These are phyloP conservation scores for Phortica variegata DNA, from an alignment of 1,140 invertebrate species.

Conservation along the genomic window DNA sequence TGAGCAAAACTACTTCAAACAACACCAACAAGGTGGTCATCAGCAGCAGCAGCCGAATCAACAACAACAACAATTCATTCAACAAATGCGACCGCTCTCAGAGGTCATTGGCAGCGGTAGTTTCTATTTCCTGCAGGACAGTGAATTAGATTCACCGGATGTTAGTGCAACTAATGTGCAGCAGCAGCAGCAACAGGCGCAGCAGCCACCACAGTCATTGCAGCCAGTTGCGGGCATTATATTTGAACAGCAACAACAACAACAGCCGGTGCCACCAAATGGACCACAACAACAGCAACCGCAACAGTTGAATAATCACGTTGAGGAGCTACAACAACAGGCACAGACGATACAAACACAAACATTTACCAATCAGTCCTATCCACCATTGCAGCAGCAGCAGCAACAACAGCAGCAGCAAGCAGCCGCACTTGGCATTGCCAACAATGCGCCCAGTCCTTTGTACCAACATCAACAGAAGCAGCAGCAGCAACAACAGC, in stretches of 20 bases:
- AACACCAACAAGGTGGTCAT: constrained; percentile 57
- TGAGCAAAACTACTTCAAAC: constrained; percentile 63
- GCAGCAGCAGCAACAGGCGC: constrained; percentile 42
- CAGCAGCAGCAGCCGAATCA: constrained; percentile 25
- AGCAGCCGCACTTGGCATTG: background rate
- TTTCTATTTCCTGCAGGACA: constrained; percentile 76
- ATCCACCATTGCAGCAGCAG: constrained; percentile 58
- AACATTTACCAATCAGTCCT: constrained; percentile 79
- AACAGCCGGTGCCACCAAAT: constrained; percentile 3
- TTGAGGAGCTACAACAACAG: constrained; percentile 26
- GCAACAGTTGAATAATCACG: constrained; percentile 25
- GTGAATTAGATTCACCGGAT: constrained; percentile 72
- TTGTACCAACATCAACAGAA: constrained; percentile 15
- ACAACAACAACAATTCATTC: constrained; percentile 50
- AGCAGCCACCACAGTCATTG: constrained; percentile 16
- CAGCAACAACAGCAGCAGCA: constrained; percentile 26
- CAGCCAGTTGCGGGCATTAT: constrained; percentile 29
- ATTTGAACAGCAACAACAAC: constrained; percentile 22
- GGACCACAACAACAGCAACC: constrained; percentile 9
- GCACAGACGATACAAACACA: constrained; percentile 67
- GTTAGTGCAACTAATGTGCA: constrained; percentile 37
- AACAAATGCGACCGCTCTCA: constrained; percentile 65
- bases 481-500: constrained; percentile 26
- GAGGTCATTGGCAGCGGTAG: constrained; percentile 69
- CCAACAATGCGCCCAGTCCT: constrained; percentile 3